Percentiles rank a stretch among this genome's conserved stretches.
Conservation (phyloP, 2,888 invertebrate genomes). For the Epistrophe eligans region DNA sequence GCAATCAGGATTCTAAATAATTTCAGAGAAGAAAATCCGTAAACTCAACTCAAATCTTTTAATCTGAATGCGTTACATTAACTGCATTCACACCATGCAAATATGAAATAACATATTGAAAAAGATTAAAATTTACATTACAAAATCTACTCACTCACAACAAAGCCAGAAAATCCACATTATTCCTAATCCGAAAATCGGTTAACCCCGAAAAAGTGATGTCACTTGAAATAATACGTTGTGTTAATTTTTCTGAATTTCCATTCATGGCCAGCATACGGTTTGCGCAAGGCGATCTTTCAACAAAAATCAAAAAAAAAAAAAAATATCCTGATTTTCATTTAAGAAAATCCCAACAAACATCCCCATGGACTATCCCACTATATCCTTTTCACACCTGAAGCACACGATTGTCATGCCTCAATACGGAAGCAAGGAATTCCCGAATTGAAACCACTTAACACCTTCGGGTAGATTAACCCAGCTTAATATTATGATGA, state of each 20-base stretch:
- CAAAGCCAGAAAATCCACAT: slow-evolving; percentile 38
- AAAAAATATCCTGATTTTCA: slow-evolving; percentile 38
- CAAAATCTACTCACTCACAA: slow-evolving; percentile 14
- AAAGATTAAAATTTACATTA: slow-evolving; percentile 33
- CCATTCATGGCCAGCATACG: slow-evolving; percentile 62
- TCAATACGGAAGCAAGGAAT: slow-evolving; percentile 71
- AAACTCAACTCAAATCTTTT: background rate
- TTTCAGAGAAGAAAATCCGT: background rate
- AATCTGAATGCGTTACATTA: slow-evolving; percentile 10
- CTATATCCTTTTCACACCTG: slow-evolving; percentile 60
- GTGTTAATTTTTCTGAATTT: slow-evolving; percentile 44
- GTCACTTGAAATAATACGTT: slow-evolving; percentile 70
- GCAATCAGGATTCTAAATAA: background rate
- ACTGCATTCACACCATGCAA: slow-evolving; percentile 2
- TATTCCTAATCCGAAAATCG: slow-evolving; percentile 65
- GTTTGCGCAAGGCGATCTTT: slow-evolving; percentile 60
- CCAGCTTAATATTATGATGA: slow-evolving; percentile 63
- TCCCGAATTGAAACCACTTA: slow-evolving; percentile 73
- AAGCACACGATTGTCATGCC: slow-evolving; percentile 65
- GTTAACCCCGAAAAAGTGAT: slow-evolving; percentile 67
- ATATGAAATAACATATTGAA: no score
- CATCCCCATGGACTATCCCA: slow-evolving; percentile 43
- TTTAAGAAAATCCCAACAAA: slow-evolving; percentile 68
- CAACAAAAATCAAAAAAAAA: slow-evolving; percentile 17
- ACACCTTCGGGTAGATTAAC: slow-evolving; percentile 71